phyloP scores from a whole-genome alignment of 2,888 invertebrate genomes.

The Arrhopalites spinosus region DNA sequence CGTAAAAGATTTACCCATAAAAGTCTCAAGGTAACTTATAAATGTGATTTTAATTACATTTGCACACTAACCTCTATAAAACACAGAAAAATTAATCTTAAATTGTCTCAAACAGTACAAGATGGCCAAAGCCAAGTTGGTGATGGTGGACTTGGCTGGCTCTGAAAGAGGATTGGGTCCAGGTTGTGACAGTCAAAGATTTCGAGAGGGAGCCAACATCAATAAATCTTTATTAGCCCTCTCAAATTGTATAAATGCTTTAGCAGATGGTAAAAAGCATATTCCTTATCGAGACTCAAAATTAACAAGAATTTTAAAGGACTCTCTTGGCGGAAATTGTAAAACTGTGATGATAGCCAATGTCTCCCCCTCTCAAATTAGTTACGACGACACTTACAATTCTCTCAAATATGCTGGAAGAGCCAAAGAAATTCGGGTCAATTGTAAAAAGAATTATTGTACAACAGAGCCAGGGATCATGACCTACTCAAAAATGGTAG shows the following conservation, averaged over 20 bases:
- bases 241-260: constrained; percentile 79
- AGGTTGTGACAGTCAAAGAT: constrained; percentile 76
- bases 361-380: constrained; percentile 75
- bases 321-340: constrained; percentile 90
- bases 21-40: too few species aligned
- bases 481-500: constrained; percentile 28
- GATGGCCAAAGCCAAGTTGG: constrained; percentile 41
- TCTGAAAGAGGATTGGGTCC: constrained; percentile 75
- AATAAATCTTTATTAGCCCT: constrained; percentile 87
- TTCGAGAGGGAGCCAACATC: constrained; percentile 92
- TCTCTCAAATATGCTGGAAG: constrained; percentile 80
- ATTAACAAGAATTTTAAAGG: constrained; percentile 84
- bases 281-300: constrained; percentile 83
- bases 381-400: constrained; percentile 93
- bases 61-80: too few species aligned
- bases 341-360: constrained; percentile 94
- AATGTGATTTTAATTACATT: too few species aligned
- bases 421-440: constrained; percentile 72
- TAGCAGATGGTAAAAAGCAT: constrained; percentile 81
- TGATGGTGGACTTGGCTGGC: constrained; percentile 90
- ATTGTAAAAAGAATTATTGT: constrained; percentile 29
- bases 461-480: constrained; percentile 11
- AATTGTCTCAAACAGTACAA: too few species aligned
- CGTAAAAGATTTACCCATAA: constrained; percentile 35
- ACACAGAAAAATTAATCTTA: too few species aligned